phyloP scores from a whole-genome alignment of 2,888 invertebrate species.

The Yponomeuta sedellus region DNA sequence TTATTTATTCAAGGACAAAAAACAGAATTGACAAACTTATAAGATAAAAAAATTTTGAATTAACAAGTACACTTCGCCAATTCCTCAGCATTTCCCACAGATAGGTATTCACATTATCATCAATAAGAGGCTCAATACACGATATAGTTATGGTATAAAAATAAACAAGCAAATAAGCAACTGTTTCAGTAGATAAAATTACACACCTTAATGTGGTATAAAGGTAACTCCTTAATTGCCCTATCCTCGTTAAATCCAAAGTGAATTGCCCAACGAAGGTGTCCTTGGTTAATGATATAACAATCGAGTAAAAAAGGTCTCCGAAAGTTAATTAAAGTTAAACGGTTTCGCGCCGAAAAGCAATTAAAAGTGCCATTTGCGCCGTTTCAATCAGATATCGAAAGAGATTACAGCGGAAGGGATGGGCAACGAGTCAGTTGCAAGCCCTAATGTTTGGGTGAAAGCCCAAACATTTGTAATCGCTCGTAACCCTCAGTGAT shows the following conservation, averaged over 20 bases:
- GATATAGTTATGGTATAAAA: too few relatives aligned
- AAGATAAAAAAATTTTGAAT: too few relatives aligned
- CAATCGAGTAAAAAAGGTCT: slow-evolving; percentile 17
- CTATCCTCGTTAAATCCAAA: neutral
- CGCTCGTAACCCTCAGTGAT: too few relatives aligned
- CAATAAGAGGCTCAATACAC: too few relatives aligned
- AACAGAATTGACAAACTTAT: too few relatives aligned
- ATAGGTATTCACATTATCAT: too few relatives aligned
- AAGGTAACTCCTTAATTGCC: neutral
- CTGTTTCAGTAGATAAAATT: too few relatives aligned
- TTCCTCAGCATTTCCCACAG: too few relatives aligned
- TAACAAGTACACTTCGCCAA: too few relatives aligned
- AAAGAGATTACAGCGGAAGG: slow-evolving; percentile 3
- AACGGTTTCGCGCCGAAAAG: slow-evolving; percentile 11
- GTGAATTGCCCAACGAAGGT: neutral
- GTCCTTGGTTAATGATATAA: slow-evolving; percentile 44
- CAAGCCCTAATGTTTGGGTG: neutral
- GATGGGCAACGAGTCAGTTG: neutral
- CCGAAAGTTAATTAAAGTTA: slow-evolving; percentile 15
- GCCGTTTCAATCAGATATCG: slow-evolving; percentile 14
- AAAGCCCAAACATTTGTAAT: neutral
- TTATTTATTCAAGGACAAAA: too few relatives aligned
- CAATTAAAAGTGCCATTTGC: slow-evolving; percentile 19
- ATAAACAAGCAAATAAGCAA: too few relatives aligned
- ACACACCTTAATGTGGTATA: neutral